Conservation (phyloP, 2,797 vertebrate genomes). For the Okamejei kenojei region DNA sequence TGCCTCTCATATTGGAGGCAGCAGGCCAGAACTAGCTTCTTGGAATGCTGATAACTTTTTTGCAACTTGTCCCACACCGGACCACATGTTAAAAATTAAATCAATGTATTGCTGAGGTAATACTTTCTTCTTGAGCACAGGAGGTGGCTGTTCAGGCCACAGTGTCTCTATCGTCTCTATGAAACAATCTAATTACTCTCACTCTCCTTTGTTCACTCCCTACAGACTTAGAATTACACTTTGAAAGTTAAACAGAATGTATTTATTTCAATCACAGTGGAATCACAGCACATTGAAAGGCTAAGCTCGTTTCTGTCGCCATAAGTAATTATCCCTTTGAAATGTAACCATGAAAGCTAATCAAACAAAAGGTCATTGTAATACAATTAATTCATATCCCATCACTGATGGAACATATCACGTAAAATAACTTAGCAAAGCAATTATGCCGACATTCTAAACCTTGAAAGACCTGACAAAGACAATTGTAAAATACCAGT, state of each 20-base stretch:
- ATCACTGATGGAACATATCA: constrained; percentile 6
- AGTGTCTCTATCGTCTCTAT: background rate
- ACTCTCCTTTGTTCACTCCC: background rate
- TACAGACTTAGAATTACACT: background rate
- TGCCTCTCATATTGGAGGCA: too few species aligned
- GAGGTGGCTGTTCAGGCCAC: background rate
- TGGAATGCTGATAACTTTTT: too few species aligned
- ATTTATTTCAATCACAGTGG: background rate
- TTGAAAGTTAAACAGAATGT: background rate
- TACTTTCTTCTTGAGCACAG: background rate
- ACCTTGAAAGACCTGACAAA: constrained; percentile 1
- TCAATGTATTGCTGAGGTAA: background rate
- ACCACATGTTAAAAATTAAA: too few species aligned
- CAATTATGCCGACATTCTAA: constrained; percentile 28
- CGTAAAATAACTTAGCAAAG: background rate
- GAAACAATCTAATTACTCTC: background rate
- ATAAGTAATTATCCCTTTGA: constrained; percentile 29
- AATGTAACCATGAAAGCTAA: constrained; percentile 9
- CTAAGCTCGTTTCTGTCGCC: background rate
- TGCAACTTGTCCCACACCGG: too few species aligned
- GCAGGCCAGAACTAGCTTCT: too few species aligned
- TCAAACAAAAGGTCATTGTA: constrained; percentile 9
- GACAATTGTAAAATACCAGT: constrained; percentile 25
- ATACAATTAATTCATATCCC: constrained; percentile 21
- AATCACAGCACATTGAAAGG: background rate